Evolutionary conservation across 2,888 invertebrate genomes (phyloP).

Genomic region (Eupithecia subfuscata): DNA sequence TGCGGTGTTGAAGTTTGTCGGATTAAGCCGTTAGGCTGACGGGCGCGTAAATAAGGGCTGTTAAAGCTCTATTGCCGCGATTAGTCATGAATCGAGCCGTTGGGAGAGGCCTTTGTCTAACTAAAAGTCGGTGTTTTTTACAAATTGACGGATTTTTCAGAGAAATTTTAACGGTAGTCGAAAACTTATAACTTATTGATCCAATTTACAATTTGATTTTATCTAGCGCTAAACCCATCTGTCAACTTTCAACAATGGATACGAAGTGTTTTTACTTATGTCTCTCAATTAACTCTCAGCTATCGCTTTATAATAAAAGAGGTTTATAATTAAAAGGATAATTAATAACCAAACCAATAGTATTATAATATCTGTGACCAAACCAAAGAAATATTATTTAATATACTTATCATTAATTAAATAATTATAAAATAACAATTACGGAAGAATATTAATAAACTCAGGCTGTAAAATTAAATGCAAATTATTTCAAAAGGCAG

Average conservation of each 20-base stretch:
- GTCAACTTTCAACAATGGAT: background rate
- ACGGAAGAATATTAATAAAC: background rate
- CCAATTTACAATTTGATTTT: background rate
- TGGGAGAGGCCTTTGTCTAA: background rate
- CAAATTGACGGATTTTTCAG: background rate
- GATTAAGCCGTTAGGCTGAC: constrained; percentile 34
- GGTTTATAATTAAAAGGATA: background rate
- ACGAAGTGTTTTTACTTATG: background rate
- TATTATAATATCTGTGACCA: no score
- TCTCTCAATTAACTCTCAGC: background rate
- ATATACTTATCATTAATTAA: background rate
- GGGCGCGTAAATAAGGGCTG: constrained; percentile 38
- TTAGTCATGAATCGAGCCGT: constrained; percentile 33
- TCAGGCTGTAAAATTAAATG: background rate
- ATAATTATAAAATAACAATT: background rate
- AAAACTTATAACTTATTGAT: background rate
- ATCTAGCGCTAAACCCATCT: background rate
- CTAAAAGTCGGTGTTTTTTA: background rate
- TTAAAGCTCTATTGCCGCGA: constrained; percentile 35
- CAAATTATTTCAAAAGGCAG: background rate
- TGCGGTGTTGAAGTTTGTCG: constrained; percentile 12
- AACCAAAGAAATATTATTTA: background rate
- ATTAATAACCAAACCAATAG: background rate
- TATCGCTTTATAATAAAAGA: background rate
- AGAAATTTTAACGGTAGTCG: background rate